Base-by-base conservation (phyloP, 2,888 invertebrate species). In the Crocallis elinguaria region DNA sequence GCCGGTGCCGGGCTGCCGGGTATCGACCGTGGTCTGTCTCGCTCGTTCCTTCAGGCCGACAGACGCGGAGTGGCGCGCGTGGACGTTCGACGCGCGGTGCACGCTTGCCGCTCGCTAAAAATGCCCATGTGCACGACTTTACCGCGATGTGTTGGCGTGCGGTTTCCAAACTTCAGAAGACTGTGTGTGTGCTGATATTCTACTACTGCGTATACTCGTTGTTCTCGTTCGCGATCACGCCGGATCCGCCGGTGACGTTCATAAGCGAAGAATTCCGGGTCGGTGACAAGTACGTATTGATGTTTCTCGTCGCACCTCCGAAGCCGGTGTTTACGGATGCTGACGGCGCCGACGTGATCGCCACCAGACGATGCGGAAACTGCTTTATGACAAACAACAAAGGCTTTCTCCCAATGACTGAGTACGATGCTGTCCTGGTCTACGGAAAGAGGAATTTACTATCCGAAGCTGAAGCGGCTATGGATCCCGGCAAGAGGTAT, bases 351-450 rank as follows among this genome's bases (percentile, higher is more conserved):
- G 69, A 71, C 1, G 78, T 82, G 33, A 80, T 85, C 55, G 49
- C 57, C 0, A 51, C 61, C 1, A 51, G 75, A 2, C 60, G 62
- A 7, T 85, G 86, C 59, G 81, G 77, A 0, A 54, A 37, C 1
- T 86, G 86, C 50, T 82, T 80, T 58, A 57, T 86, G 21, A 85
- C 86, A 0, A 84, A 84, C 52, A 84, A 86, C 58, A 74, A 60
- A 41, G 85, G 82, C 0, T 81, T 86, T 44, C 51, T 84, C 6
- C 84, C 85, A 6, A 57, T 78, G 53, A 67, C 68, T 42, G 79
- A 81, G 50, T 86, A 74, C 57, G 85, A 86, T 35, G 86, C 85
- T 0, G 59, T 86, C 0, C 53, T 86, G 0, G 60, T 77, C 0
- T 49, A 66, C 17, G 77, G 75, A 1, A 67, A 73, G 2, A 52